phyloP scores from a whole-genome alignment of 2,113 vertebrate genomes.

The Chaetura pelagica region DNA sequence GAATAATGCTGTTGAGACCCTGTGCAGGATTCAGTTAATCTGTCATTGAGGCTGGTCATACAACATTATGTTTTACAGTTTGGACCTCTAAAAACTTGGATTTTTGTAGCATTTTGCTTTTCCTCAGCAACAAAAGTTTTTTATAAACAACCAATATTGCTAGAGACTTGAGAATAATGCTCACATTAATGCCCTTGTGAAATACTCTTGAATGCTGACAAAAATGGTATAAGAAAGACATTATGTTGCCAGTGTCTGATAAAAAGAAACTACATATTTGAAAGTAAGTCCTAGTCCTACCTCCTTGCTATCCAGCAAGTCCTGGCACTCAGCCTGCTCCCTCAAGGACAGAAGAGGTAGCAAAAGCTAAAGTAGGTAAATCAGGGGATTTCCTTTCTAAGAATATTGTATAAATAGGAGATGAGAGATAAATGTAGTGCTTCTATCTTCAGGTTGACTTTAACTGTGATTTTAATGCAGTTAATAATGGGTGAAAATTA shows the following conservation, averaged over 20 bases:
- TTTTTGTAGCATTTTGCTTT: not conserved
- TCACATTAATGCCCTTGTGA: not conserved
- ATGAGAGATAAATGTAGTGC: no score
- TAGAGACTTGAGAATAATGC: not conserved
- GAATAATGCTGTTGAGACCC: not conserved
- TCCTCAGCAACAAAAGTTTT: not conserved
- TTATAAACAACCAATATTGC: not conserved
- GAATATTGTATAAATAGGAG: no score
- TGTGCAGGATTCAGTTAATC: not conserved
- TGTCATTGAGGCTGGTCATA: not conserved
- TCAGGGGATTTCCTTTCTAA: no score
- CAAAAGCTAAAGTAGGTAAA: no score
- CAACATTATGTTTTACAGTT: not conserved
- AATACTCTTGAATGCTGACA: not conserved
- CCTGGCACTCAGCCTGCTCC: no score
- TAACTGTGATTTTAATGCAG: no score
- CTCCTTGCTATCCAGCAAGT: no score
- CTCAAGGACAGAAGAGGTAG: no score
- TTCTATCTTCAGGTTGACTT: no score
- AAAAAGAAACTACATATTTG: no score
- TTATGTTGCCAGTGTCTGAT: not conserved
- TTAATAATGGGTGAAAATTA: no score
- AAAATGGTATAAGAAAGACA: not conserved
- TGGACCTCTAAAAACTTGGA: not conserved
- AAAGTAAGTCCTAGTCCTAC: no score